These are phyloP conservation scores for Sarotherodon lohbergeri DNA, from an alignment of 2,113 vertebrate species.

Conservation along the genomic window DNA sequence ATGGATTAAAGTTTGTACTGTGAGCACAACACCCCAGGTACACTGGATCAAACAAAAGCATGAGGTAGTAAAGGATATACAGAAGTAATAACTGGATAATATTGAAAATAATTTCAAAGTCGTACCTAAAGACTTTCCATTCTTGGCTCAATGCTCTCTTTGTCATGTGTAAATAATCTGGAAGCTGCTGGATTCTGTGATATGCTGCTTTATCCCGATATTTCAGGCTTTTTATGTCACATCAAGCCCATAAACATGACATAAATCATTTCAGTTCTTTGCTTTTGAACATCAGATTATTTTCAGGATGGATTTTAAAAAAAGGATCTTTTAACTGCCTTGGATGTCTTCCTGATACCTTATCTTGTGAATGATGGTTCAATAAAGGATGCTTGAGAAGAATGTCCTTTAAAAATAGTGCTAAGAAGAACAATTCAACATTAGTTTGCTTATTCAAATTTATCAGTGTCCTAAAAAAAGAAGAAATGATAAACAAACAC, in stretches of 20 bases:
- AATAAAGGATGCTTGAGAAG: not conserved
- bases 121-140: not conserved
- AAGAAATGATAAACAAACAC: not conserved
- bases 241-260: conserved; percentile 7
- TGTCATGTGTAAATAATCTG: not conserved
- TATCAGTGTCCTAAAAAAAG: not conserved
- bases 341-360: not conserved
- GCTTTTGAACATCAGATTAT: not conserved
- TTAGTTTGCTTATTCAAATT: not conserved
- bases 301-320: not conserved
- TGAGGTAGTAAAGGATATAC: not conserved
- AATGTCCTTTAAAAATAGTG: not conserved
- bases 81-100: not conserved
- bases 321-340: conserved; percentile 2
- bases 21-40: not conserved
- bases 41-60: not conserved
- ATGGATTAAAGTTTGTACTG: not conserved
- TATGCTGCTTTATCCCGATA: not conserved
- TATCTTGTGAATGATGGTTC: not conserved
- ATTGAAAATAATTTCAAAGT: not conserved
- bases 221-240: not conserved
- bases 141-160: not conserved
- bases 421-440: not conserved
- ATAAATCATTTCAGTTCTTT: not conserved
- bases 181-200: not conserved